phyloP scores from a whole-genome alignment of 2,113 vertebrate genomes.

The Chauna torquata region DNA sequence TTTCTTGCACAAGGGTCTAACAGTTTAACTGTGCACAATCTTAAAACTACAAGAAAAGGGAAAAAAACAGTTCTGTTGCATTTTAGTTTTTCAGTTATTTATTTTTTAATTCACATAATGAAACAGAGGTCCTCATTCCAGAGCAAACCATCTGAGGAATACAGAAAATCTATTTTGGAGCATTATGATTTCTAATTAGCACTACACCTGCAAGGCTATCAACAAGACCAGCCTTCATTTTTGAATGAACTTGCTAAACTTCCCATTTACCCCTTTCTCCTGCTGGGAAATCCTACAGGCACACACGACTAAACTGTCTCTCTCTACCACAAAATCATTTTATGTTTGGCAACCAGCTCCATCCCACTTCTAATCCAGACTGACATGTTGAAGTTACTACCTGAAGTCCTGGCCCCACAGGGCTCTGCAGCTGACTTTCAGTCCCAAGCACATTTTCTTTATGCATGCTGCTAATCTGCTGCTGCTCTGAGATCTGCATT shows the following conservation, averaged over 20 bases:
- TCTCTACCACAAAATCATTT: constrained; percentile 51
- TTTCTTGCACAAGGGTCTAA: background rate
- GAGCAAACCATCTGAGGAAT: background rate
- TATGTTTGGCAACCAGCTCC: background rate
- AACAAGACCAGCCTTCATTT: constrained; percentile 22
- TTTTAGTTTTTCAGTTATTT: background rate
- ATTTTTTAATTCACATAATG: background rate
- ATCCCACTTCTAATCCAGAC: constrained; percentile 39
- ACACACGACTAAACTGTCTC: background rate
- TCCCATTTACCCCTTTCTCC: constrained; percentile 47
- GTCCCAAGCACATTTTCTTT: background rate
- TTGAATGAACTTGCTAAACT: constrained; percentile 45
- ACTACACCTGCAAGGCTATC: constrained; percentile 20
- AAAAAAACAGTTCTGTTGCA: background rate
- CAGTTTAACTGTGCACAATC: background rate
- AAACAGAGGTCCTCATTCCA: constrained; percentile 22
- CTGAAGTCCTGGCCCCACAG: constrained; percentile 31
- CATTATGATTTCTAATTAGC: constrained; percentile 41
- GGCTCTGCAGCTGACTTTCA: background rate
- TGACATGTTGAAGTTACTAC: constrained; percentile 33
- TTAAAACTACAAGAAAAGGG: background rate
- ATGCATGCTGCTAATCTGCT: constrained; percentile 24
- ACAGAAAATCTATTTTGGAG: constrained; percentile 3
- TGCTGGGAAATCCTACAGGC: constrained; percentile 42
- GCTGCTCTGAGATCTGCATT: constrained; percentile 47